Evolutionary conservation across 1,140 invertebrate species (phyloP), one percentile per base, ranked within the genome.

Genomic region (Aphaenogaster rudis): DNA sequence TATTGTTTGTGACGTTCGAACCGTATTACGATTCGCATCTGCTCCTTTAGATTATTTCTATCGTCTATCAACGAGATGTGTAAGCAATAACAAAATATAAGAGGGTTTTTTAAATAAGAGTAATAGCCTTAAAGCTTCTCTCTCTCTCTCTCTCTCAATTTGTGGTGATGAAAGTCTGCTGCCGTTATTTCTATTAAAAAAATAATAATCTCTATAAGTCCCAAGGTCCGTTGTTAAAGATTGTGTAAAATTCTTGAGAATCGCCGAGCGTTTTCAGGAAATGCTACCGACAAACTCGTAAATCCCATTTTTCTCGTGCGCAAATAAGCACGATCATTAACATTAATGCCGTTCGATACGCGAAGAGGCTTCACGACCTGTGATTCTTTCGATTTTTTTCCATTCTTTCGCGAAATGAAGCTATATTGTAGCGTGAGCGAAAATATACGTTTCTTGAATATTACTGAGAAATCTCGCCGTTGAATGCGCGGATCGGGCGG

Each of bases 291-390:
- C 59, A 61, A 72, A 71, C 28, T 28, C 80, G 71, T n/a, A 52
- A 67, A 74, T 79, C n/a, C 57, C 50, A 48, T 79, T 64, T 86
- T 72, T 85, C 52, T 59, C 71, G 59, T 36, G 59, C 69, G 39
- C 39, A 2, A 36, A 13, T 52, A 7, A 76, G n/a, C 54, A 66
- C 36, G 50, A 17, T 66, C 9, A 42, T 42, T n/a, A 66, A 9
- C 64, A 42, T 66, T 42, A 66, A 66, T 66, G 17, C 17, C 5
- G 8, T 42, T 66, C 4, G 36, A 66, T 66, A 64, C 6, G 33
- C 33, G 63, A 36, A 64, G 36, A 66, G 17, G 3, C 36, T 66
- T 64, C 36, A 11, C 63, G 7, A 64, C 13, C 63, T 63, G 13
- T 15, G 36, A n/a, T 64, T 64, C 36, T 33, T 15, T 7, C 52